Evolutionary conservation across 37 sponge, comb jelly and placozoan genomes (phyloP).

Genomic region (Halichondria panicea): DNA sequence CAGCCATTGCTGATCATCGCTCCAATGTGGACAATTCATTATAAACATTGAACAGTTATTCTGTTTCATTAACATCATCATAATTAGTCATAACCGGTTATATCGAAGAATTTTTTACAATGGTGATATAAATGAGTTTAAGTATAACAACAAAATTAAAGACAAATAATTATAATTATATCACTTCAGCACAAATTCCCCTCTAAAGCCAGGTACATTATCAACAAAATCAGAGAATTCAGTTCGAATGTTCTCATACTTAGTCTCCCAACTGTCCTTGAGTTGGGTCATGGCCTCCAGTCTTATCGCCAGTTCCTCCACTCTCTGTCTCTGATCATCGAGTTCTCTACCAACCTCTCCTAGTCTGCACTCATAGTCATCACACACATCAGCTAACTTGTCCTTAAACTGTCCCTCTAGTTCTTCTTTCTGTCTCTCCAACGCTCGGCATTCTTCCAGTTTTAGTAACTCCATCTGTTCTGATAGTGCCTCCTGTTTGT

Average conservation of each 20-base stretch:
- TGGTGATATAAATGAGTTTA: no score
- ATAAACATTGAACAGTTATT: no score
- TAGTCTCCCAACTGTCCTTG: constrained; percentile 26
- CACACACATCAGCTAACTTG: neutral
- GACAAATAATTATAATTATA: constrained; percentile 7
- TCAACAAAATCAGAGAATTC: constrained; percentile 77
- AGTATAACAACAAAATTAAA: no score
- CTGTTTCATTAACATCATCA: no score
- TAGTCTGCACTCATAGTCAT: constrained; percentile 5
- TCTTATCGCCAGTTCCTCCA: neutral
- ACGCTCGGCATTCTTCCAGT: neutral
- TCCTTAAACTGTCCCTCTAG: constrained; percentile 5
- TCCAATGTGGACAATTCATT: no score
- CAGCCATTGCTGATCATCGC: constrained; percentile 50
- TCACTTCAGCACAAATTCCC: constrained; percentile 38
- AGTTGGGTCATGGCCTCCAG: constrained; percentile 12
- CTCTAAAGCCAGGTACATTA: constrained; percentile 60
- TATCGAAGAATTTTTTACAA: no score
- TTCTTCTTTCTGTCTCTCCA: neutral
- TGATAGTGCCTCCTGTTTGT: constrained; percentile 36
- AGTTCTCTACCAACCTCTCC: constrained; percentile 4
- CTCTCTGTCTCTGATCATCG: constrained; percentile 13
- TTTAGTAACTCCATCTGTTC: constrained; percentile 17
- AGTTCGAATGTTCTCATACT: constrained; percentile 25
- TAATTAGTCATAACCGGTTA: no score